Conservation (phyloP, 2,113 vertebrate genomes). For the Peromyscus maniculatus region DNA sequence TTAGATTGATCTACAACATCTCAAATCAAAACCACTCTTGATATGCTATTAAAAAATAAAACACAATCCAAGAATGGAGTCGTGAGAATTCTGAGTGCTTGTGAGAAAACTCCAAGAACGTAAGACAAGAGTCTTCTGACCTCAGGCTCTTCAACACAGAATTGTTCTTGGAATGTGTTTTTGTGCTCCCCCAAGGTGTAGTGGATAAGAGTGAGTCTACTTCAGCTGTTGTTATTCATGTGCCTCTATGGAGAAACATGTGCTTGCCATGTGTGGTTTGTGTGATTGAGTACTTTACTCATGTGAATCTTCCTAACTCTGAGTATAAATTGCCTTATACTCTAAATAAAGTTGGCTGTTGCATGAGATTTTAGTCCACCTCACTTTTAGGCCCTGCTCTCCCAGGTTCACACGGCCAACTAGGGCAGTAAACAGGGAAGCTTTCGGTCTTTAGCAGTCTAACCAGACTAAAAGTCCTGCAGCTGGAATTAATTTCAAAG, state of each 20-base stretch:
- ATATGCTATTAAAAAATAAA: neutral
- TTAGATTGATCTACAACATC: neutral
- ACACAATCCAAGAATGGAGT: neutral
- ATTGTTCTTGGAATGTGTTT: neutral
- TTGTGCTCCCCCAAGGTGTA: neutral
- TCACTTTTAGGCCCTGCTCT: neutral
- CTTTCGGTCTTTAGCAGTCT: neutral
- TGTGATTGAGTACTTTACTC: neutral
- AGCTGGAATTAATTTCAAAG: neutral
- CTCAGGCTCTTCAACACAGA: neutral
- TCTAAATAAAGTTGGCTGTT: neutral
- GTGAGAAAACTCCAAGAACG: neutral
- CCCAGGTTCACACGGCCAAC: neutral
- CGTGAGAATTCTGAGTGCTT: neutral
- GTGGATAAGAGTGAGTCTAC: neutral
- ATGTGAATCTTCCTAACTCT: neutral
- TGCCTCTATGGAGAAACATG: neutral
- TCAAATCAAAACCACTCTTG: neutral
- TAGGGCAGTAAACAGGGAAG: neutral
- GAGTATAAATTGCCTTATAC: neutral
- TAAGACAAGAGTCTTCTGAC: neutral
- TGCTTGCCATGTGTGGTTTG: neutral
- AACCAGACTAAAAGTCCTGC: neutral
- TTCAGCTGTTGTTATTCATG: neutral
- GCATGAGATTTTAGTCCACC: neutral